phyloP scores from a whole-genome alignment of 2,888 invertebrate genomes.

The Vesta saturnalis region DNA sequence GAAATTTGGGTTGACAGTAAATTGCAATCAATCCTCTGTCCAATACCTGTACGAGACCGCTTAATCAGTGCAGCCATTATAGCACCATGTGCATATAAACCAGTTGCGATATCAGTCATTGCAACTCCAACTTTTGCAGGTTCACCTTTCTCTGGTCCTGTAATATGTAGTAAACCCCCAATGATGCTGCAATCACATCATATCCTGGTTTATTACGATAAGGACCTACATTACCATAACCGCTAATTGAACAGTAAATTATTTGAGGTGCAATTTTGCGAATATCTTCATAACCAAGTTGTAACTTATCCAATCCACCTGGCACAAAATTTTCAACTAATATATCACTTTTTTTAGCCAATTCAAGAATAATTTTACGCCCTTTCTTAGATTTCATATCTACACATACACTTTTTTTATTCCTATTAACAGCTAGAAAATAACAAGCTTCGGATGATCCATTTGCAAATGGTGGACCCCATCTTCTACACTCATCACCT shows the following conservation, averaged over 20 bases:
- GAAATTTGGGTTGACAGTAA: constrained; percentile 93
- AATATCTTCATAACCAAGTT: constrained; percentile 83
- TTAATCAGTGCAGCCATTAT: constrained; percentile 90
- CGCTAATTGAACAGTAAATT: constrained; percentile 94
- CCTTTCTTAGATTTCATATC: constrained; percentile 81
- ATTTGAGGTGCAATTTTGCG: constrained; percentile 77
- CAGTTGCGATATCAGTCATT: constrained; percentile 92
- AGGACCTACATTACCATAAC: constrained; percentile 90
- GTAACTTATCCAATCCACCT: constrained; percentile 80
- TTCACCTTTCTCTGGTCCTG: constrained; percentile 83
- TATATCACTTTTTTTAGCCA: constrained; percentile 84
- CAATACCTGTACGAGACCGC: constrained; percentile 78
- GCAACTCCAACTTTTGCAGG: constrained; percentile 95
- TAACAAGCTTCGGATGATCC: constrained; percentile 77
- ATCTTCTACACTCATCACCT: constrained; percentile 90
- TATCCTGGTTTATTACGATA: constrained; percentile 91
- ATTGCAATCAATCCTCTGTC: constrained; percentile 94
- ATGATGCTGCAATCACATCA: constrained; percentile 95
- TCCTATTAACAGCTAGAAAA: constrained; percentile 89
- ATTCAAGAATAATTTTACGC: constrained; percentile 70
- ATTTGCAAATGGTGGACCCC: constrained; percentile 90
- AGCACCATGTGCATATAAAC: constrained; percentile 93
- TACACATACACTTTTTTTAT: constrained; percentile 92
- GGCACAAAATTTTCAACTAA: constrained; percentile 95
- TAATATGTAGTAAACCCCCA: constrained; percentile 89